Evolutionary conservation across 2,797 vertebrate genomes (phyloP), one percentile per base, ranked within the genome.

Genomic region (Lerista edwardsae): DNA sequence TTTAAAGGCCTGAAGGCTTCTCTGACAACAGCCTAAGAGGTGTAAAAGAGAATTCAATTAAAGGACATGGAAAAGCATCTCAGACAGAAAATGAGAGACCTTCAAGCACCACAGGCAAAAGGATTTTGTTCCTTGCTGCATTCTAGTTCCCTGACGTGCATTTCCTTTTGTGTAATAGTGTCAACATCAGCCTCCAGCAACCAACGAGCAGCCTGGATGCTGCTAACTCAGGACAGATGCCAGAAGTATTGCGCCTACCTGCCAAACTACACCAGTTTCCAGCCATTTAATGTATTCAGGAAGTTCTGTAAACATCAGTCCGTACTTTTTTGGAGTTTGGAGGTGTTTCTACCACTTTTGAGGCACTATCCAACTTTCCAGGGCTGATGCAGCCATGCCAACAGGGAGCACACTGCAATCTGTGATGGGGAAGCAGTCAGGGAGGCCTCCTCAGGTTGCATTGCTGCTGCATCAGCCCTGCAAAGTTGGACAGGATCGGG

Each of bases 171-270:
- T 95, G 98, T 98, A 95, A 98, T 98, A 94, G 97, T 98, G 82
- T 98, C 97, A 65, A 97, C 98, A 90, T 98, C 97, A 34, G 97
- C 98, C 91, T 98, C 97, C 75, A 98, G 95, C 94, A 98, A 97
- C 91, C 97, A 97, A 91, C 98, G 97, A 14, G 97, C 97, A 90
- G 97, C 97, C 96, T 98, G 97, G 94, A 98, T 98, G 91, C 97
- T 98, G 95, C 97, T 98, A 92, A 97, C 97, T 82, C 97, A 97
- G 94, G 14, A 55, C 15, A 55, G 51, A 55, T 55, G 94, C 97
- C 96, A 86, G 97, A 96, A 74, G 97, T 96, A 91, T 97, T 97
- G 98, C 91, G 75, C 31, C 41, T 47, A 3, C 17, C n/a, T 44
- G 17, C 71, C 65, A 84, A 39, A 72, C 25, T 71, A 69, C 14